Conservation (phyloP, 2,113 vertebrate genomes). For the Prochilodus magdalenae region DNA sequence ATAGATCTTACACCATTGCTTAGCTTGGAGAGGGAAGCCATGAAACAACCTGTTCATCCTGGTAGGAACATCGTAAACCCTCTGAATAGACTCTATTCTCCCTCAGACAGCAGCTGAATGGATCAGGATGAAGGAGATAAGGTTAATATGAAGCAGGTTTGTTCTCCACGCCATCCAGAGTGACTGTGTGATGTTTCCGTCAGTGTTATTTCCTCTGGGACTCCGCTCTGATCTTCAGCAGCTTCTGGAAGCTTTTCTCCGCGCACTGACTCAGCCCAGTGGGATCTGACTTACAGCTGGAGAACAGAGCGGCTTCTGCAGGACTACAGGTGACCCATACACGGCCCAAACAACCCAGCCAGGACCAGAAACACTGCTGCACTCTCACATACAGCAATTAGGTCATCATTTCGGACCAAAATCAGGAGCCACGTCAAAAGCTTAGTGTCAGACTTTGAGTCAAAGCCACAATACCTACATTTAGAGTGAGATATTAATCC, state of each 20-base stretch:
- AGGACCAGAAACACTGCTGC: not conserved
- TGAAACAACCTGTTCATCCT: not conserved
- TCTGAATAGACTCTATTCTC: not conserved
- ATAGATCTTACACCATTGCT: too few relatives aligned
- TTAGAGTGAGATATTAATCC: too few relatives aligned
- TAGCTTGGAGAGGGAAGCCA: too few relatives aligned
- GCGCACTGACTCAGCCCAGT: constrained; percentile 29
- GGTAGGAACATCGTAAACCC: not conserved
- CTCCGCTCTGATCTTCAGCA: constrained; percentile 27
- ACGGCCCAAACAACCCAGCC: not conserved
- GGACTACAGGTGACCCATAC: not conserved
- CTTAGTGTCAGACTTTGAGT: not conserved
- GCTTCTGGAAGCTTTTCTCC: constrained; percentile 10
- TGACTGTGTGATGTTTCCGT: constrained; percentile 24
- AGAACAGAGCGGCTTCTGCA: not conserved
- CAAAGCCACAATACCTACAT: too few relatives aligned
- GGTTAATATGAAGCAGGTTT: constrained; percentile 27
- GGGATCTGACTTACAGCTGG: constrained; percentile 22
- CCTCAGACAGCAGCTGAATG: not conserved
- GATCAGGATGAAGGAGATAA: constrained; percentile 25
- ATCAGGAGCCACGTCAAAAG: not conserved
- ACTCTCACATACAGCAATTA: not conserved
- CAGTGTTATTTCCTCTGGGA: constrained; percentile 30
- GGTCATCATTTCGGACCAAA: not conserved
- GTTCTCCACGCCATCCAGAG: too few relatives aligned